Conservation (phyloP, 2,113 vertebrate species). For the Urocolius indicus region DNA sequence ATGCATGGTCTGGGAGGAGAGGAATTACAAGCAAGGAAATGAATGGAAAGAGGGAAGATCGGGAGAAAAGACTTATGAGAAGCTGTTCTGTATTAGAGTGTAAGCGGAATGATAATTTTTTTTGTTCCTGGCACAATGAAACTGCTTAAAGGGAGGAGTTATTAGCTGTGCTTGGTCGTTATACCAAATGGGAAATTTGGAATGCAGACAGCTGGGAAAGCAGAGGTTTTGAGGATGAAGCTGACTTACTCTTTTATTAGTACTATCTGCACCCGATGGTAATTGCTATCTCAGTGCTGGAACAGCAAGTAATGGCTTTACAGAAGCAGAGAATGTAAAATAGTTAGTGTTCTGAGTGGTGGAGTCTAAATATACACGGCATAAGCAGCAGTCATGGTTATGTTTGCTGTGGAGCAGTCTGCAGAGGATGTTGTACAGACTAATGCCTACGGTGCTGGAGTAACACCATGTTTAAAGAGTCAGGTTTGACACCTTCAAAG, state of each 20-base stretch:
- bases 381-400: neutral
- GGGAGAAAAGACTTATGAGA: neutral
- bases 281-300: neutral
- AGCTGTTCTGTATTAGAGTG: neutral
- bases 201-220: neutral
- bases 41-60: neutral
- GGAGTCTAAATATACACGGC: neutral
- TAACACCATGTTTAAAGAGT: neutral
- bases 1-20: neutral
- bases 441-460: rapidly evolving
- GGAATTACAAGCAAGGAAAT: neutral
- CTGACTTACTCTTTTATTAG: neutral
- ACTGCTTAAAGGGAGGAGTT: conserved; percentile 5
- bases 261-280: neutral
- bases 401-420: neutral
- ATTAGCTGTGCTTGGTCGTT: conserved; percentile 11
- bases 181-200: conserved; percentile 14
- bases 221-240: neutral
- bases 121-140: neutral
- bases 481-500: neutral
- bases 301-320: neutral
- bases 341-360: neutral
- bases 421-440: conserved; percentile 6
- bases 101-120: conserved; percentile 4
- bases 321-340: neutral